phyloP scores from a whole-genome alignment of 2,888 invertebrate genomes.

The Dryococelus australis region DNA sequence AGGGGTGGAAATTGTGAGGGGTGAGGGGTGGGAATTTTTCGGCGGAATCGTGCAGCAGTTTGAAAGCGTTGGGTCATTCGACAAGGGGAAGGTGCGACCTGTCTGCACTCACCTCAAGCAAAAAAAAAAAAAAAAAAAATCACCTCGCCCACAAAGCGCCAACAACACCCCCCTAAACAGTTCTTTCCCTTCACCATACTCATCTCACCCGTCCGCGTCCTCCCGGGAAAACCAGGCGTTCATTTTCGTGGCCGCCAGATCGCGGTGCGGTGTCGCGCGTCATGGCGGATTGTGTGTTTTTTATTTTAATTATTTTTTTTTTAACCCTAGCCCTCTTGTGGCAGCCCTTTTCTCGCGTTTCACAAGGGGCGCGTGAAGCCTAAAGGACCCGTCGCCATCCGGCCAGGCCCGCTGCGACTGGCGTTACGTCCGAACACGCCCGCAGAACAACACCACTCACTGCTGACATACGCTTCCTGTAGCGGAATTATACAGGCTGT shows the following conservation, averaged over 20 bases:
- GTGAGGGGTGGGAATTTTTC: neutral
- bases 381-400: neutral
- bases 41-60: neutral
- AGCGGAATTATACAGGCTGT: too few relatives aligned
- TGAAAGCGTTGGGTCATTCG: neutral
- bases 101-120: neutral
- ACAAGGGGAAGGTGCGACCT: constrained; percentile 6
- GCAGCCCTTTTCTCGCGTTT: neutral
- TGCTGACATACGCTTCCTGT: too few relatives aligned
- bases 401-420: too few relatives aligned
- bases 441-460: too few relatives aligned
- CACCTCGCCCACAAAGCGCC: neutral
- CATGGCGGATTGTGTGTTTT: neutral
- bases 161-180: neutral
- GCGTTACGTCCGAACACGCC: too few relatives aligned
- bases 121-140: neutral
- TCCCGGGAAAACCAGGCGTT: neutral
- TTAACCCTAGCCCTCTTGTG: neutral
- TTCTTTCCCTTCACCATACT: too few relatives aligned
- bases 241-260: neutral
- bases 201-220: too few relatives aligned
- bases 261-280: neutral
- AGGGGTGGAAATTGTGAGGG: neutral
- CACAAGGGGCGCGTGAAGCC: neutral
- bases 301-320: neutral